Percentiles rank a stretch among this genome's conserved stretches.
phyloP scores from a whole-genome alignment of 2,113 vertebrate genomes.

The Morone chrysops region DNA sequence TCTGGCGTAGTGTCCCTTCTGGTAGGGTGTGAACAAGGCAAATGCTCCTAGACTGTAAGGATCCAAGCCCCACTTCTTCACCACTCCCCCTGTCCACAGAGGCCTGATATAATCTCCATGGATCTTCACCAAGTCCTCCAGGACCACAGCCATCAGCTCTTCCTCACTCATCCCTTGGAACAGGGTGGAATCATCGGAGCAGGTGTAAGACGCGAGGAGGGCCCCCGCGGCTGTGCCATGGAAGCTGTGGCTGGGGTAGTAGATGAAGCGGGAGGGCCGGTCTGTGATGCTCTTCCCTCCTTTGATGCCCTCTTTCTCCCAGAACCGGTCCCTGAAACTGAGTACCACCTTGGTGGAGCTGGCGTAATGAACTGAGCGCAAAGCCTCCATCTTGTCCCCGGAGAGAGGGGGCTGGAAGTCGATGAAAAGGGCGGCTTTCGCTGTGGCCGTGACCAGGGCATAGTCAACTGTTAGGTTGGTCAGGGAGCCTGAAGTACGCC shows the following conservation, averaged over 20 bases:
- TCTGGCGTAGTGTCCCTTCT: constrained; percentile 75
- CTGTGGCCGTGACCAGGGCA: constrained; percentile 81
- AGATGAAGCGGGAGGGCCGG: constrained; percentile 85
- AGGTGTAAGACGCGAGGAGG: constrained; percentile 89
- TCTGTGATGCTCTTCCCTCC: constrained; percentile 87
- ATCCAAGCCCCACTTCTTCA: constrained; percentile 89
- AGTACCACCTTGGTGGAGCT: constrained; percentile 86
- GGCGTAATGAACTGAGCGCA: constrained; percentile 85
- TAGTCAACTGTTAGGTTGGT: constrained; percentile 77
- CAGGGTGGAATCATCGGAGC: constrained; percentile 82
- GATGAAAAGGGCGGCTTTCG: constrained; percentile 86
- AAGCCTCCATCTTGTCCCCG: constrained; percentile 79
- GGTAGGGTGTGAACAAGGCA: constrained; percentile 87
- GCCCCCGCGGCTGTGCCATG: constrained; percentile 62
- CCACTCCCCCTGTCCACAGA: constrained; percentile 71
- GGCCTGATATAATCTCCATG: constrained; percentile 78
- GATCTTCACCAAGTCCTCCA: constrained; percentile 85
- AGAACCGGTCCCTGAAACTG: constrained; percentile 86
- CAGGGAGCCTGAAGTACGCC: constrained; percentile 34
- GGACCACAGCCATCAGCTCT: constrained; percentile 74
- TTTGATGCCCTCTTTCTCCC: constrained; percentile 85
- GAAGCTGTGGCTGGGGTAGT: constrained; percentile 89
- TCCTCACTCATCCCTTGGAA: constrained; percentile 79
- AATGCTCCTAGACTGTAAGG: constrained; percentile 83
- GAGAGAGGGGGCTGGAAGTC: constrained; percentile 84